Evolutionary conservation across 2,888 invertebrate genomes (phyloP), one percentile per base, ranked within the genome.

Genomic region (Cosmia pyralina): DNA sequence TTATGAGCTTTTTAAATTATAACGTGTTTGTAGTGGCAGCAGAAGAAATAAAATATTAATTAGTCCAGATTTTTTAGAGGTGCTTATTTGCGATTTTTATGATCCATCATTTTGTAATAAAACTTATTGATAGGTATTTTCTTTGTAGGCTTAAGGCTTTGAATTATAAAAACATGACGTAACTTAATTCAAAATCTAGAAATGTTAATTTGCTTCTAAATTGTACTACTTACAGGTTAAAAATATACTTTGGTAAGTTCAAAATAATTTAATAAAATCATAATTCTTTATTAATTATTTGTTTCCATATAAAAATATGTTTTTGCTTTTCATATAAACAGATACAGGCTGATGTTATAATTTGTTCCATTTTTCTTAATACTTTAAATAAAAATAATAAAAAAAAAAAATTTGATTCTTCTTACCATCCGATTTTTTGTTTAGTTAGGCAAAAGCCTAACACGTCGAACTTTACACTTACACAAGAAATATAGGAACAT

Each of bases 31-130:
- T 53, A 72, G 44, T 59, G 55, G 66, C 72, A 69, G 63, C n/a
- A 60, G 62, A 69, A 75, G 69, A 79, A 66, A 79, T 70, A 70
- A 81, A 77, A 62, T 72, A 72, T 81, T 81, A 74, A 81, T 78
- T 82, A 78, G 65, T 65, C 64, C 66, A 70, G 41, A 65, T 78
- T 65, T 58, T 76, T 81, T 55, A 69, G 17, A 63, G 19, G 38
- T 53, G 5, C 19, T 3, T 50, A 34, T 48, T 57, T 50, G 8
- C 1, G 11, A 34, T 65, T 64, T 69, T 72, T 58, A 69, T 69
- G 46, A 55, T 46, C 19, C 41, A 57, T 58, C 50, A 38, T 41
- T 72, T 58, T 62, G 28, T 58, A 19, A 41, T 59, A 50, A 65
- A 75, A 69, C 44, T n/a, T 62, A 11, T 52, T 19, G 13, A 34